Evolutionary conservation across 2,797 vertebrate species (phyloP), one percentile per base, ranked within the genome.

Genomic region (Enteromius paludinosus): DNA sequence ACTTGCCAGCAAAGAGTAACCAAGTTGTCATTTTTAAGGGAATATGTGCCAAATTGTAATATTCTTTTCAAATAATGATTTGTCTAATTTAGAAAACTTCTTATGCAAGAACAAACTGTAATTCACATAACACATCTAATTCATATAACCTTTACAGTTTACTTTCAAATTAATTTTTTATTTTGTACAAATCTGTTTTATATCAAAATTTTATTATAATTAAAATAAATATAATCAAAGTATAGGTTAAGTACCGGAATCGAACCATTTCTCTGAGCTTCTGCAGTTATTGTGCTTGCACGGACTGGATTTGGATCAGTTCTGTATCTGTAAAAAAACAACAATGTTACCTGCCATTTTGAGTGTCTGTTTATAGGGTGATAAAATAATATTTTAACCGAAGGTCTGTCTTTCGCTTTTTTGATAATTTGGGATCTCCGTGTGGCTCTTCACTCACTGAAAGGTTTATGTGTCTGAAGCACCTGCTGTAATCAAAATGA

Each of bases 381-480:
- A 61, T 81, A 12, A 74, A 68, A 56, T 59, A 45, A 23, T 54
- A 69, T 77, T 82, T 59, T 25, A 28, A 56, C 71, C 30, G 45
- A 59, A 30, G 45, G 47, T 76, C 35, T 68, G 47, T 35, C 62
- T 69, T 14, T 76, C 5, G 2, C 30, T 76, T 47, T 66, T 62
- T 66, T 41, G 28, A 73, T 72, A 43, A 33, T 28, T 35, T 82
- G 70, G 17, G 70, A 43, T 74, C 56, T 35, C 64, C 28, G 25
- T 33, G 45, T 77, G 64, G 49, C 52, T 76, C 49, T 82, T 25
- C 25, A 11, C 49, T 74, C 59, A 25, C 61, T 76, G 23, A 23
- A 45, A 33, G 47, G 18, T 82, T 81, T 74, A 43, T 65, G n/a
- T 74, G 23, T 81, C 47, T 75, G 23, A 66, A 75, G 71, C 70